Base-by-base conservation (phyloP, 92 coral and sea anemone species). In the Parazoanthus swiftii region DNA sequence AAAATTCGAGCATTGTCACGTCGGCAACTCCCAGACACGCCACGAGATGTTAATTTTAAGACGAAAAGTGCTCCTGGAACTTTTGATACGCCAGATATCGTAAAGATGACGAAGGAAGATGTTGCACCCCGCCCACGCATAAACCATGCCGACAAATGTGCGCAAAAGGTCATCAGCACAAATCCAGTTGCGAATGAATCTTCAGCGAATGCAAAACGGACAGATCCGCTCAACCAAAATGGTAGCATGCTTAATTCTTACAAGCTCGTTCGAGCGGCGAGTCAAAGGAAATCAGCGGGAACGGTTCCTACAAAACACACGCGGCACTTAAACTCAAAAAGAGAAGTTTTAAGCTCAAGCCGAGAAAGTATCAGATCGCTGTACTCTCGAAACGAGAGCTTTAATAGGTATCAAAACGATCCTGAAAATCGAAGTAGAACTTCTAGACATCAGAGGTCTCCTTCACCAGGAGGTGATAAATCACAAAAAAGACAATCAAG, bases 1-100 rank as follows among this genome's bases (percentile, higher is more conserved):
- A 71, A 71, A 44, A 44, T 84, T 9, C 46, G 68, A 71, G 79
- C 87, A 15, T 8, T 84, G 10, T n/a, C 87, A 18, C 65, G 59
- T 3, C 87, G 87, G 26, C 75, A 84, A 26, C 79, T 84, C 46
- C 79, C 87, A 70, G 66, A 84, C 16, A 84, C 68, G 16, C 79
- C 87, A 70, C 58, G 46, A 15, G 68, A 84, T 1, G 43, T 7
- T 29, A 48, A 14, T 46, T 33, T 70, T 9, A 16, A 50, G 51
- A 71, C 26, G 5, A 51, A 48, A 48, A 1, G 6, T 71, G 39
- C 37, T 68, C 77, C 14, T 11, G 77, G 58, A 7, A 7, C 1
- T 46, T 18, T 13, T 35, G 77, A 84, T 71, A 43, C 15, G 11
- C n/a, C 77, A 84, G 79, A 71, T 26, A 82, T 42, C 10, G 74